Conservation (phyloP, 2,888 invertebrate species). For the Ryuthela nishihirai region DNA sequence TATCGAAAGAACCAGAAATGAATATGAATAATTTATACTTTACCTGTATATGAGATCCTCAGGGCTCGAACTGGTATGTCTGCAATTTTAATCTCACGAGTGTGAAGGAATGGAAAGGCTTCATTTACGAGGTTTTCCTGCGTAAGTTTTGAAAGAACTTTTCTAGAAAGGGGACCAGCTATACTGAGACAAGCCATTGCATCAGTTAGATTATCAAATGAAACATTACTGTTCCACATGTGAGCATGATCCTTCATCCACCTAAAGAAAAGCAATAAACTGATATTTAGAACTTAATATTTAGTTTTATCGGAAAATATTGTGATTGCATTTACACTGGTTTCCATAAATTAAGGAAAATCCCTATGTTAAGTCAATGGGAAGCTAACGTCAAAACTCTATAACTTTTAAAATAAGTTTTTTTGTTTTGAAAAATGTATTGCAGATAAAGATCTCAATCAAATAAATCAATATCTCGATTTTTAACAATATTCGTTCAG, state of each 20-base stretch:
- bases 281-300: too few species aligned
- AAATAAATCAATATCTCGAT: too few species aligned
- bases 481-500: too few species aligned
- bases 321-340: too few species aligned
- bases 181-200: slow-evolving; percentile 47
- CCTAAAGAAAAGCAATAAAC: slow-evolving; percentile 40
- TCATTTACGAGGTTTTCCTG: slow-evolving; percentile 46
- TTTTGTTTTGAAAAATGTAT: slow-evolving; percentile 52
- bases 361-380: background rate
- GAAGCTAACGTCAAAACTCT: background rate
- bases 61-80: slow-evolving; percentile 46
- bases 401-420: slow-evolving; percentile 50
- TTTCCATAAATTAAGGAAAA: background rate
- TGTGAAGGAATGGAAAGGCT: slow-evolving; percentile 50
- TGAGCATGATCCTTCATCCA: slow-evolving; percentile 48
- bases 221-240: slow-evolving; percentile 43
- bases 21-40: background rate
- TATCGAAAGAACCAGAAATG: background rate
- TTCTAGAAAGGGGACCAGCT: slow-evolving; percentile 49
- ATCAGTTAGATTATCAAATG: slow-evolving; percentile 48
- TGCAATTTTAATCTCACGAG: slow-evolving; percentile 46
- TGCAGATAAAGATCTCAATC: too few species aligned
- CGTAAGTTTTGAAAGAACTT: slow-evolving; percentile 48
- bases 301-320: too few species aligned
- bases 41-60: slow-evolving; percentile 51